Base-by-base conservation (phyloP, 1,140 invertebrate species). In the Pseudomyrmex gracilis region DNA sequence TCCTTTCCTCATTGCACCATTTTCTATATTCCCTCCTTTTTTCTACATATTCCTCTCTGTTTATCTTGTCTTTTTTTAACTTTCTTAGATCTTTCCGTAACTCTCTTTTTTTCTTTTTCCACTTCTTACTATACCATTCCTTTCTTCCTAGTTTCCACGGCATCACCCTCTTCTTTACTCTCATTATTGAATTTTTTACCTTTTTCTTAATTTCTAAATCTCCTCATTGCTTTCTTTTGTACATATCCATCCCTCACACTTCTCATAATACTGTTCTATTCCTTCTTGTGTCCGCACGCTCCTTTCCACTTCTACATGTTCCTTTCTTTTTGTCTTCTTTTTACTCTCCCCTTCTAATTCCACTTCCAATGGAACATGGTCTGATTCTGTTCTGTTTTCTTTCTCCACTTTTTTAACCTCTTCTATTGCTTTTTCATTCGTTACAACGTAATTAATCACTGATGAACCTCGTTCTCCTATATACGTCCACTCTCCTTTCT, bases 1-100 rank as follows among this genome's bases (percentile, higher is more conserved):
- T 66, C 34, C 17, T 61, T 82, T 67, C 20, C 0, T 60, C 43
- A 1, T 85, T 34, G 53, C 70, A 85, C 64, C 71, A 60, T 20
- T 12, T 20, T 68, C 9, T 80, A 20, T 61, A 66, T n/a, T 76
- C 61, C 43, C n/a, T 85, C 20, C 24, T 80, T 58, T 17, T 20
- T 20, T 20, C 13, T 0, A 80, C 8, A 24, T 74, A 66, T 8
- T 57, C 34, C 13, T 74, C 53, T 1, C 13, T 57, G 7, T 13
- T 20, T 1, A 22, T 64, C n/a, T n/a, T n/a, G n/a, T n/a, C n/a
- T n/a, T n/a, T n/a, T n/a, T n/a, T n/a, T n/a, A n/a, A n/a, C n/a
- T 34, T 76, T 66, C 9, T 76, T 4, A 83, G 1, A 13, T 12
- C n/a, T 24, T 13, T 67, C 13, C 53, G 64, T 0, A 76, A 2